Conservation (phyloP, 2,797 vertebrate species). For the Cottoperca gobio region DNA sequence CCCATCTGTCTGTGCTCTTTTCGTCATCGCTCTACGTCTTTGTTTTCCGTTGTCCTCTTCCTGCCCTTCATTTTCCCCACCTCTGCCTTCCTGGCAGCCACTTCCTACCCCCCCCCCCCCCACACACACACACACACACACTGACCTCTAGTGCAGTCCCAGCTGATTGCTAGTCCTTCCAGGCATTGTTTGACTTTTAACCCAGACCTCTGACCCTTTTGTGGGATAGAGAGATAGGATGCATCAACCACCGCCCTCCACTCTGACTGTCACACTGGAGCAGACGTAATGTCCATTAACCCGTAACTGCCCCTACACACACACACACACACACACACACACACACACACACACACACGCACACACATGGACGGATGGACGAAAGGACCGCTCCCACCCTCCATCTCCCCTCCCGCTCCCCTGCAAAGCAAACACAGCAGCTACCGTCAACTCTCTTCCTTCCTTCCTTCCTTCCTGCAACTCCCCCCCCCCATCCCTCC, state of each 20-base stretch:
- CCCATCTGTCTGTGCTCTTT: conserved; percentile 46
- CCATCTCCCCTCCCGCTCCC: conserved; percentile 45
- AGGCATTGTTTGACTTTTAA: conserved; percentile 71
- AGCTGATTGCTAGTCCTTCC: conserved; percentile 63
- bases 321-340: conserved; percentile 7
- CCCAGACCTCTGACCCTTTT: conserved; percentile 64
- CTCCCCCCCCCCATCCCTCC: conserved; percentile 31
- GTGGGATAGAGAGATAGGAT: conserved; percentile 28
- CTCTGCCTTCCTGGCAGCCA: conserved; percentile 55
- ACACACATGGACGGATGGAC: conserved; percentile 33
- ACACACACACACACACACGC: conserved; percentile 10
- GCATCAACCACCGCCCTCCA: conserved; percentile 14
- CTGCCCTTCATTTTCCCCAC: conserved; percentile 52
- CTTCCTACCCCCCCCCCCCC: conserved; percentile 32
- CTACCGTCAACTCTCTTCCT: conserved; percentile 59
- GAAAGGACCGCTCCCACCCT: conserved; percentile 53
- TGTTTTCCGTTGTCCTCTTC: conserved; percentile 59
- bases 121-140: conserved; percentile 28
- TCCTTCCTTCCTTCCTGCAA: conserved; percentile 58
- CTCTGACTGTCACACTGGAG: conserved; percentile 37
- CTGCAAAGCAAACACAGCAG: conserved; percentile 71
- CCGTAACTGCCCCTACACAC: conserved; percentile 25
- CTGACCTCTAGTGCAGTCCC: conserved; percentile 42
- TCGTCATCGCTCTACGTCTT: conserved; percentile 22
- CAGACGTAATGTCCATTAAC: conserved; percentile 73